Conservation (phyloP, 2,797 vertebrate species). For the Erithacus rubecula region DNA sequence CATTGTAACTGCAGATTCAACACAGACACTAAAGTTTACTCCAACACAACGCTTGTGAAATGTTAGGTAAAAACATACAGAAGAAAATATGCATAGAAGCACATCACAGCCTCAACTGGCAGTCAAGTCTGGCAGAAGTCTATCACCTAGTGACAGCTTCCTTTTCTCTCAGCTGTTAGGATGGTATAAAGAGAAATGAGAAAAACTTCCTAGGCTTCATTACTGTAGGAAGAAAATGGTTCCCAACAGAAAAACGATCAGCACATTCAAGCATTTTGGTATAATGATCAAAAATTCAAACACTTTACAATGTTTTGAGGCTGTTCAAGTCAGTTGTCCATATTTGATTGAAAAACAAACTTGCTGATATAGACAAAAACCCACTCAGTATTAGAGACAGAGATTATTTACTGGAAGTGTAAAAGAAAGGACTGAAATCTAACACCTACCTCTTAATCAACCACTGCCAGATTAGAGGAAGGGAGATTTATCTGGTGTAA, state of each 20-base stretch:
- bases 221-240: not conserved
- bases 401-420: not conserved
- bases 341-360: not conserved
- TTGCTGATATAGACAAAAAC: not conserved
- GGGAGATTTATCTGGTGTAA: not conserved
- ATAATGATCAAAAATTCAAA: not conserved
- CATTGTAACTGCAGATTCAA: not conserved
- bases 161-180: not conserved
- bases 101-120: not conserved
- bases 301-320: not conserved
- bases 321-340: not conserved
- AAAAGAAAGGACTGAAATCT: not conserved
- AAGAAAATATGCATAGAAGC: not conserved
- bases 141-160: slow-evolving; percentile 43
- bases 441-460: not conserved
- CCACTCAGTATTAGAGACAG: not conserved
- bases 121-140: slow-evolving; percentile 29
- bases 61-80: slow-evolving; percentile 12
- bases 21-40: not conserved
- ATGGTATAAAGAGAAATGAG: not conserved
- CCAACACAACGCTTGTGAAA: not conserved
- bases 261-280: not conserved
- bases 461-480: not conserved
- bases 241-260: not conserved
- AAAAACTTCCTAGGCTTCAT: not conserved